Conservation (phyloP, 2,888 invertebrate genomes). For the Callinectes sapidus region DNA sequence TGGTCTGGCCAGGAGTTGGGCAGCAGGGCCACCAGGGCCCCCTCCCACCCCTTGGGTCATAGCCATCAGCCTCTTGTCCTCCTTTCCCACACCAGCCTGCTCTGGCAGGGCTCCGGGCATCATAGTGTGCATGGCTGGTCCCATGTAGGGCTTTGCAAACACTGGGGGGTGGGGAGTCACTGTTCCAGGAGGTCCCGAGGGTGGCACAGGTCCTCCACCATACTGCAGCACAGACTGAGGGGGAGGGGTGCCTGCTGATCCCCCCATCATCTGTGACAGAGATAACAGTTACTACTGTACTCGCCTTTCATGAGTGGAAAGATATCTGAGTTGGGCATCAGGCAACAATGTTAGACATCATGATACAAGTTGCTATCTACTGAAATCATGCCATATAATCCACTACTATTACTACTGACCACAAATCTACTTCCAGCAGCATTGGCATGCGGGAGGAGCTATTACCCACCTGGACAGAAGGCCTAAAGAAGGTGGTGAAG, state of each 20-base stretch:
- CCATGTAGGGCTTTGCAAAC: constrained; percentile 71
- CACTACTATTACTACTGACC: constrained; percentile 46
- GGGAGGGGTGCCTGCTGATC: constrained; percentile 69
- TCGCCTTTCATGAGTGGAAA: not conserved
- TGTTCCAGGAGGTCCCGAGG: constrained; percentile 64
- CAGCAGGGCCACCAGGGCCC: constrained; percentile 51
- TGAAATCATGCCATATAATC: constrained; percentile 51
- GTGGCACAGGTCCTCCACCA: constrained; percentile 56
- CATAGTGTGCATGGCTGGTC: constrained; percentile 67
- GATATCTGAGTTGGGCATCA: constrained; percentile 21
- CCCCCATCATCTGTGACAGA: constrained; percentile 69
- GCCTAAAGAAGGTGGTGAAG: constrained; percentile 72
- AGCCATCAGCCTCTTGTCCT: constrained; percentile 61
- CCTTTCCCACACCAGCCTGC: constrained; percentile 53
- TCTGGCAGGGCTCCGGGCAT: constrained; percentile 59
- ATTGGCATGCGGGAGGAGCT: constrained; percentile 54
- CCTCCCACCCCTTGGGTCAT: constrained; percentile 54
- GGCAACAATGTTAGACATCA: constrained; percentile 36
- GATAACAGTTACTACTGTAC: constrained; percentile 31
- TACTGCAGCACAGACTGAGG: constrained; percentile 68
- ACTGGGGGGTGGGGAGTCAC: constrained; percentile 72
- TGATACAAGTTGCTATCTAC: constrained; percentile 49
- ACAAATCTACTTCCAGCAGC: constrained; percentile 41
- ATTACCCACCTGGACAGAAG: constrained; percentile 70
- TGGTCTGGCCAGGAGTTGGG: constrained; percentile 66